Evolutionary conservation across 2,113 vertebrate species (phyloP), one percentile per base, ranked within the genome.

Genomic region (Eptesicus fuscus): DNA sequence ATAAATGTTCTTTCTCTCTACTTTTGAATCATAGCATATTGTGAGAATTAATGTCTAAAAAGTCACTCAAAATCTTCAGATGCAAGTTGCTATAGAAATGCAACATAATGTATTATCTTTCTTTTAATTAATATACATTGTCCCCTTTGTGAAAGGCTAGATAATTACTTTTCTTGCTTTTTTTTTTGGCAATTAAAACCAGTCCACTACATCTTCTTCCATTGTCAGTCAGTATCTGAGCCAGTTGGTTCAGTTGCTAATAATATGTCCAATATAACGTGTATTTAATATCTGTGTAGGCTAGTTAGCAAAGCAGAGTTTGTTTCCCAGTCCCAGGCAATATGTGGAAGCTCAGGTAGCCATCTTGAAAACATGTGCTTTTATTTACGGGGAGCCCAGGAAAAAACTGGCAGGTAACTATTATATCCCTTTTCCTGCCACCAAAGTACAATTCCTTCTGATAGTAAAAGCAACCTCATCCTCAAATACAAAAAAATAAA

Each of bases 41-140:
- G 79, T 85, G 37, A 59, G 13, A 87, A 88, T 93, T 95, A 71
- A 69, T 90, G 37, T 84, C 73, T 95, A 65, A 80, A 93, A 96
- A 91, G 16, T 79, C 14, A 13, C 42, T 87, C 59, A 25, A 94
- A 73, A 88, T 83, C 32, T 82, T 93, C 37, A 82, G 25, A 49
- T 84, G 11, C 20, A 69, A 83, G 18, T 93, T 95, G 83, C 9
- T 86, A 0, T 85, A 83, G 16, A 91, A 85, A 91, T 91, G 30
- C 56, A 93, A 65, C 56, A 42, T 44, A 90, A 47, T 14, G 0
- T 79, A 61, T 73, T 82, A 77, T 91, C 37, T 61, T 82, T 47
- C 76, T 93, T 94, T 90, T 17, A 87, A 82, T 80, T 12, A 78
- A 65, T 88, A 35, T 49, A 74, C 56, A 61, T 71, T 80, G 7